Evolutionary conservation across 2,888 invertebrate species (phyloP), one percentile per base, ranked within the genome.

Genomic region (Acrobeloides nanus): DNA sequence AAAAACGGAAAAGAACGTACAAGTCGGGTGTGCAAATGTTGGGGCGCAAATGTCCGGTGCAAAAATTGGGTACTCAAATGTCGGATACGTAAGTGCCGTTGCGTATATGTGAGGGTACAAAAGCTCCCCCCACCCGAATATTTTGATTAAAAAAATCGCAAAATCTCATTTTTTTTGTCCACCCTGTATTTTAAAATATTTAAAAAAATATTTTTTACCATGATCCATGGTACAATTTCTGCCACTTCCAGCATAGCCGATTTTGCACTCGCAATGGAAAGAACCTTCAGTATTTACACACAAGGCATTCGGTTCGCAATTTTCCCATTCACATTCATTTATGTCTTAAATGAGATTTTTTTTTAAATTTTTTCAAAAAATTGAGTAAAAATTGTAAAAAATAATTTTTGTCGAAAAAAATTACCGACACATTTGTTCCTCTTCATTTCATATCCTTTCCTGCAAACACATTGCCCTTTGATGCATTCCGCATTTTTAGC

Each of bases 371-470:
- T 43, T 15, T 8, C 8, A 10, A 8, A n/a, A n/a, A 35, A 12
- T 8, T 41, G 12, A 17, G 18, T 23, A 43, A 43, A 27, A 27
- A 12, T 29, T 40, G 4, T n/a, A 2, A 42, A 42, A 42, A 35
- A 43, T 42, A 42, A 15, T 12, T 42, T 41, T 41, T 39, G 32
- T 41, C 7, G 17, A 41, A 7, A 12, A 38, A 29, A 48, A 55
- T 45, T 40, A 67, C 67, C 67, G 38, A 63, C 56, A 50, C 68
- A 68, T 31, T 59, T 56, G 44, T 55, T 53, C 27, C 62, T 61
- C 10, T 55, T 48, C 27, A 61, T 50, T 50, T 62, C 58, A 50
- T 60, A 68, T 21, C 68, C 68, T 44, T 58, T 55, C 46, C 55
- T 53, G 45, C 68, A 68, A 20, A 61, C 65, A 46, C 68, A 68